Evolutionary conservation across 2,797 vertebrate genomes (phyloP).

Genomic region (Sebastes cheni): DNA sequence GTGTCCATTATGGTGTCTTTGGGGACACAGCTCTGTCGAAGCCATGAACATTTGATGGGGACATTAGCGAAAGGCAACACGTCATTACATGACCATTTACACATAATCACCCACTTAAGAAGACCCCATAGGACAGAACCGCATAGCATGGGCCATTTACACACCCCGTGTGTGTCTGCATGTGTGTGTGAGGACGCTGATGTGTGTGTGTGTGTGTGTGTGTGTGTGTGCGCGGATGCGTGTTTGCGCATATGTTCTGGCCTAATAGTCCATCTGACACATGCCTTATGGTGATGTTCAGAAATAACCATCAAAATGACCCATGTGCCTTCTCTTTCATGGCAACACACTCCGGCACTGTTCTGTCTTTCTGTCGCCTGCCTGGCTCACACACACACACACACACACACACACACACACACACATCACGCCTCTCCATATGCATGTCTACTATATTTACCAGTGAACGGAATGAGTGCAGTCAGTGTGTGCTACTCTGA

Average conservation of each 20-base stretch:
- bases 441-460: slow-evolving; percentile 3
- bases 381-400: not conserved
- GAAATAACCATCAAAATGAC: slow-evolving; percentile 69
- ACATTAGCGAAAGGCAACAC: slow-evolving; percentile 74
- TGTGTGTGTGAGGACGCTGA: not conserved
- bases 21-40: slow-evolving; percentile 57
- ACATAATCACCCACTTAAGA: slow-evolving; percentile 77
- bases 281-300: slow-evolving; percentile 68
- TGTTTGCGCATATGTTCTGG: slow-evolving; percentile 60
- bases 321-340: slow-evolving; percentile 40
- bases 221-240: slow-evolving; percentile 16
- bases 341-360: slow-evolving; percentile 18
- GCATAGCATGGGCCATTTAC: slow-evolving; percentile 65
- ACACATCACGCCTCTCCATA: not conserved
- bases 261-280: slow-evolving; percentile 73
- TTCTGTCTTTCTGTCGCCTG: slow-evolving; percentile 13
- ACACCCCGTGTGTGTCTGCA: slow-evolving; percentile 44
- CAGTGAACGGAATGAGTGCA: not conserved
- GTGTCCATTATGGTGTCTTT: slow-evolving; percentile 69
- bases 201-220: slow-evolving; percentile 42
- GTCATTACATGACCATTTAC: slow-evolving; percentile 76
- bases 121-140: slow-evolving; percentile 67
- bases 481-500: not conserved
- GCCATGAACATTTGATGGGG: slow-evolving; percentile 65
- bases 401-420: not conserved